These are phyloP conservation scores for Hylaeus anthracinus DNA, from an alignment of 1,140 invertebrate genomes.

Conservation along the genomic window DNA sequence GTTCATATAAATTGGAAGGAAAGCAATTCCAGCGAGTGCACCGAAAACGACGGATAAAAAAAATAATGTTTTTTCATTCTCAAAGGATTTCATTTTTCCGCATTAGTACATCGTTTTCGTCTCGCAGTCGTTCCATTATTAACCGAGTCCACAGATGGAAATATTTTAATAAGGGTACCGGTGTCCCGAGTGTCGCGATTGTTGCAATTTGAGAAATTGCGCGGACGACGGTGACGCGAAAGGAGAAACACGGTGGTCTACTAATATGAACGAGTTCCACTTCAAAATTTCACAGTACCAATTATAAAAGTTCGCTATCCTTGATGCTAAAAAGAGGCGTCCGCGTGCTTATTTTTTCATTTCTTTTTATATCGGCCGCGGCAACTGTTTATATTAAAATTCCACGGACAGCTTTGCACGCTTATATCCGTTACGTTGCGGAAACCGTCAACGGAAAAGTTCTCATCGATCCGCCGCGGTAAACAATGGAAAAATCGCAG, in stretches of 20 bases:
- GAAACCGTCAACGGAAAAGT: constrained; percentile 7
- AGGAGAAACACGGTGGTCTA: background rate
- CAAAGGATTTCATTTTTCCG: constrained; percentile 31
- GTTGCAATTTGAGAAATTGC: constrained; percentile 41
- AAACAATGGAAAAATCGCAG: too few species aligned
- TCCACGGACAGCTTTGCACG: constrained; percentile 20
- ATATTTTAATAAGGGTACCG: constrained; percentile 40
- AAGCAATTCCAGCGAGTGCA: too few species aligned
- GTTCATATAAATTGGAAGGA: background rate
- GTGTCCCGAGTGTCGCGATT: background rate
- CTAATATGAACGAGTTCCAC: background rate
- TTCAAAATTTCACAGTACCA: constrained; percentile 3
- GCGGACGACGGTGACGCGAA: background rate
- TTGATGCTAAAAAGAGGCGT: background rate
- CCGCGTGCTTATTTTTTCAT: background rate
- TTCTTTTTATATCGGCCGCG: constrained; percentile 23
- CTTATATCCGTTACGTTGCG: constrained; percentile 9
- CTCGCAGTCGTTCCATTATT: background rate
- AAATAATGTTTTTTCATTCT: constrained; percentile 14
- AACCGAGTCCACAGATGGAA: constrained; percentile 1
- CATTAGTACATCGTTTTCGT: background rate
- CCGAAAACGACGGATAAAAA: background rate
- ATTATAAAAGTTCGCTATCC: constrained; percentile 26
- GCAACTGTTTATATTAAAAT: constrained; percentile 33
- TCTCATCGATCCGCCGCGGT: constrained; percentile 12